A percentile compares a stretch with the other conserved stretches of the same genome.
Conservation (phyloP, 2,888 invertebrate species). For the Iphiclides podalirius region DNA sequence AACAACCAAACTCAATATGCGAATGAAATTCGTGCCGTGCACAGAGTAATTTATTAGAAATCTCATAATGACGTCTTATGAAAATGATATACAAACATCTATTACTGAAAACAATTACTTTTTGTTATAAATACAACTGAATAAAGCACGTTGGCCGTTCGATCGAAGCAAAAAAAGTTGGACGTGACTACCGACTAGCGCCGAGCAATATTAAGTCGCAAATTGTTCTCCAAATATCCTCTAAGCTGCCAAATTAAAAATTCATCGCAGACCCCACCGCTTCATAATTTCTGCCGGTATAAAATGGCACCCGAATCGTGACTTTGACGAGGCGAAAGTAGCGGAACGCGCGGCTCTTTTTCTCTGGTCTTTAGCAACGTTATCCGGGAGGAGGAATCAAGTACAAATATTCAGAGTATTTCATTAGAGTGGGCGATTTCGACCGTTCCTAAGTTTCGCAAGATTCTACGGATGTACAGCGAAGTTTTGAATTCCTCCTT, state of each 20-base stretch:
- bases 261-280: conserved; percentile 37
- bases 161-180: too few species aligned
- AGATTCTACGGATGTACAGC: conserved; percentile 23
- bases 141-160: too few species aligned
- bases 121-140: too few species aligned
- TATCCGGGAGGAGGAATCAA: conserved; percentile 52
- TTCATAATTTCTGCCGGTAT: conserved; percentile 34
- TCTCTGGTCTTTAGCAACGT: conserved; percentile 35
- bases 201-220: conserved; percentile 46
- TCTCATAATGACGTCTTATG: too few species aligned
- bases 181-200: too few species aligned
- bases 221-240: conserved; percentile 55
- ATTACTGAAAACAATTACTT: too few species aligned
- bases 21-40: too few species aligned
- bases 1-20: too few species aligned
- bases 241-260: conserved; percentile 58
- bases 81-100: too few species aligned
- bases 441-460: conserved; percentile 42
- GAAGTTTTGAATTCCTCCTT: conserved; percentile 16
- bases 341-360: conserved; percentile 30
- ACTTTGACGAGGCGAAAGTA: neutral
- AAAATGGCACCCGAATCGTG: conserved; percentile 25
- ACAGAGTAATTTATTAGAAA: too few species aligned
- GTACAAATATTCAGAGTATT: conserved; percentile 73
- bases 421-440: conserved; percentile 57